These are phyloP conservation scores for Chironomus riparius DNA, from an alignment of 2,888 invertebrate genomes.

Conservation along the genomic window DNA sequence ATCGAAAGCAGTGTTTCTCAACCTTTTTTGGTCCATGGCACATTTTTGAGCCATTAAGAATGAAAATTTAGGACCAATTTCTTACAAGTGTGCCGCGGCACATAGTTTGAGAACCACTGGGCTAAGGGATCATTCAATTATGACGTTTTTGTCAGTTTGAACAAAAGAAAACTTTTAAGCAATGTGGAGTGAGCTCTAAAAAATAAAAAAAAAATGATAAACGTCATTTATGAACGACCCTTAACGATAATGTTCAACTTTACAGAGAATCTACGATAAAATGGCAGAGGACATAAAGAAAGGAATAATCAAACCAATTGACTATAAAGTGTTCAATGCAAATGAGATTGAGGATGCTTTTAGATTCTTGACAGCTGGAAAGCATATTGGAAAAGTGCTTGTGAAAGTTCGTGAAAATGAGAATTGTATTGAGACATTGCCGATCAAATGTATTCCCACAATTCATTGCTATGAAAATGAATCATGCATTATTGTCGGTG, in stretches of 20 bases:
- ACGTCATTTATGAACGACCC: too few species aligned
- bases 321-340: slow-evolving; percentile 52
- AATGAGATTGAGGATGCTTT: slow-evolving; percentile 65
- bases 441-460: slow-evolving; percentile 35
- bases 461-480: slow-evolving; percentile 35
- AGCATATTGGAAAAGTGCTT: slow-evolving; percentile 69
- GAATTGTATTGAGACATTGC: slow-evolving; percentile 32
- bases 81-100: too few species aligned
- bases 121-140: too few species aligned
- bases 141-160: too few species aligned
- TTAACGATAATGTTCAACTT: neutral
- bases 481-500: slow-evolving; percentile 60
- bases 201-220: too few species aligned
- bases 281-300: slow-evolving; percentile 53
- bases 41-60: too few species aligned
- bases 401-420: slow-evolving; percentile 38
- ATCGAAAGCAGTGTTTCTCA: too few species aligned
- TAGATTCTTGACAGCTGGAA: slow-evolving; percentile 54
- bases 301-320: slow-evolving; percentile 62
- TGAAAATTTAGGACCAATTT: too few species aligned
- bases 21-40: too few species aligned
- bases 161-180: too few species aligned
- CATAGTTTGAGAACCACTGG: too few species aligned
- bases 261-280: slow-evolving; percentile 44
- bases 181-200: too few species aligned